Evolutionary conservation across 2,888 invertebrate species (phyloP), one percentile per base, ranked within the genome.

Genomic region (Sminthurides aquaticus): DNA sequence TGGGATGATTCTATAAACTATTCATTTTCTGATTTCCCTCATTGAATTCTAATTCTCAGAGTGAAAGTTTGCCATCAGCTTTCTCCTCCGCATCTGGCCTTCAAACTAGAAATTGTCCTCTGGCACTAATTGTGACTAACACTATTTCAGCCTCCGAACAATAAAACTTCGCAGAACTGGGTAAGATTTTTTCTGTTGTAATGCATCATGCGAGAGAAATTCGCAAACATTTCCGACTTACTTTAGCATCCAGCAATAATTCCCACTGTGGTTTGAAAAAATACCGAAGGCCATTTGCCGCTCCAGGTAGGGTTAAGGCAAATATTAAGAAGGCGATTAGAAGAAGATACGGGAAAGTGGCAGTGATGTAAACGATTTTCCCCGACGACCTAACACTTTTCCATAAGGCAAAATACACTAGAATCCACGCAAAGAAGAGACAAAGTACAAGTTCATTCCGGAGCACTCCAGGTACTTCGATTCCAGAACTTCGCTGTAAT

Each of bases 381-480:
- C 90, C 91, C 59, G 93, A 93, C n/a, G 93, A 91, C 78, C 91
- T 90, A 67, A 95, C 91, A 70, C 94, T 94, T 81, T 95, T 96
- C 91, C 94, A 96, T 60, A 96, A 87, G 72, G 94, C 92, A 80
- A 96, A 92, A 81, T 96, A 97, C 62, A 96, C 92, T 75, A 96
- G 81, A 69, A 94, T 84, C 96, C 96, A 97, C 70, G 94, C 92
- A 76, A 90, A 87, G 61, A 95, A 84, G 64, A 96, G 83, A 77
- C 94, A 92, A n/a, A 65, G 52, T 18, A 66, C 66, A 20, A 68
- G 64, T 49, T 68, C 68, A 20, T 60, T 60, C 24, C 68, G 55
- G 2, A 68, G 55, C 5, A 24, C 49, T 18, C 68, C 68, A n/a
- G 62, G 62, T 27, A 29, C 34, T 56, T 68, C 68, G 29, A 68